Percentiles rank a stretch among this genome's conserved stretches.
phyloP scores from a whole-genome alignment of 2,888 invertebrate genomes.

The Pseudococcus viburni region DNA sequence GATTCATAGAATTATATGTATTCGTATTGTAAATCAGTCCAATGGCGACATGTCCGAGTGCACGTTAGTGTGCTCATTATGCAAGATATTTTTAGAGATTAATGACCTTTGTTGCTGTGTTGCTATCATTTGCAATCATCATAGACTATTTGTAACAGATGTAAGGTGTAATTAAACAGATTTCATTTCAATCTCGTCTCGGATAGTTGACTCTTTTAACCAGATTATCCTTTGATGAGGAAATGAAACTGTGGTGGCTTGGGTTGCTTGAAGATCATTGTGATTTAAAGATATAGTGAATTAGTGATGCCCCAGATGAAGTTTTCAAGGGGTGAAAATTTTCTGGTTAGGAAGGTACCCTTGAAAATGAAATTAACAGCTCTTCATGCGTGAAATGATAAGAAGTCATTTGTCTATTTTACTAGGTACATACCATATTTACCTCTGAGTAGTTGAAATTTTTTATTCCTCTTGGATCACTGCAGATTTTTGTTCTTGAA shows the following conservation, averaged over 20 bases:
- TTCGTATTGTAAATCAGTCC: slow-evolving; percentile 21
- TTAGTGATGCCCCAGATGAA: too few relatives aligned
- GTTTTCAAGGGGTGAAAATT: too few relatives aligned
- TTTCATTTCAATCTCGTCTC: slow-evolving; percentile 19
- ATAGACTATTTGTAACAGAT: background rate
- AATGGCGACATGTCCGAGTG: slow-evolving; percentile 45
- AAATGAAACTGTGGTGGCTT: background rate
- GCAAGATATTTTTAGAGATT: slow-evolving; percentile 47
- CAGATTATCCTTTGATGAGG: slow-evolving; percentile 28
- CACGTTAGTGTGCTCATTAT: slow-evolving; percentile 32
- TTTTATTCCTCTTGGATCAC: too few relatives aligned
- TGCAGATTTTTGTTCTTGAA: too few relatives aligned
- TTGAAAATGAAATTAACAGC: too few relatives aligned
- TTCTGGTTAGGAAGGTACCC: too few relatives aligned
- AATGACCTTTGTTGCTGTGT: slow-evolving; percentile 9
- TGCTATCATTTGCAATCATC: background rate
- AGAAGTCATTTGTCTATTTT: too few relatives aligned
- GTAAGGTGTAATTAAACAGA: background rate
- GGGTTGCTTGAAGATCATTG: background rate
- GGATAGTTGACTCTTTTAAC: slow-evolving; percentile 36
- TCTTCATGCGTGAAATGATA: too few relatives aligned
- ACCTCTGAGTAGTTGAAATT: too few relatives aligned
- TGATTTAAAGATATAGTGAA: background rate
- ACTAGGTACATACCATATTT: too few relatives aligned
- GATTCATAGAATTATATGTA: background rate